A percentile compares a stretch with the other conserved stretches of the same genome.
These are phyloP conservation scores for Pteruthius melanotis DNA, from an alignment of 2,113 vertebrate genomes.

Conservation along the genomic window DNA sequence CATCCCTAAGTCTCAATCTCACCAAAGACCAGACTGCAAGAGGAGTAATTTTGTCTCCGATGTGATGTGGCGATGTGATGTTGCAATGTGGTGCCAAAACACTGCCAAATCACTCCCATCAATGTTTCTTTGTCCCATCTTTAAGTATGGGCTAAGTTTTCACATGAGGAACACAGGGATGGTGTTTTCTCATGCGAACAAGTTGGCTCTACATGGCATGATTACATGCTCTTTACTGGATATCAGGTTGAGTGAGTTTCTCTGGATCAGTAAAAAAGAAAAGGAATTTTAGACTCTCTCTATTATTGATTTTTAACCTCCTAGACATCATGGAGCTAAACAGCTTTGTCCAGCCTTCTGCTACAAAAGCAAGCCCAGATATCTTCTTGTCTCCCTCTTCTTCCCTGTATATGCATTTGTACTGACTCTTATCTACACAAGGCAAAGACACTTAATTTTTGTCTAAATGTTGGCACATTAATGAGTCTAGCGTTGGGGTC, in stretches of 20 bases:
- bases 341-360: not conserved
- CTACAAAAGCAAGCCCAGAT: not conserved
- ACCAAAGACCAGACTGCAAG: not conserved
- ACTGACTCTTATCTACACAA: not conserved
- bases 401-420: not conserved
- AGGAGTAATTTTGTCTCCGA: not conserved
- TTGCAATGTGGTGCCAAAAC: not conserved
- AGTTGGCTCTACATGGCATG: not conserved
- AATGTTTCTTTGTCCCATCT: not conserved
- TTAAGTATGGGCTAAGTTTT: not conserved
- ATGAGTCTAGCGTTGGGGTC: fast-evolving
- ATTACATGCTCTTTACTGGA: not conserved
- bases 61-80: fast-evolving
- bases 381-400: not conserved
- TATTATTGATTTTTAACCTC: not conserved
- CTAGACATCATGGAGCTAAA: not conserved
- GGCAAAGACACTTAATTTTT: not conserved
- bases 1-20: not conserved
- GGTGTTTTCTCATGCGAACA: not conserved
- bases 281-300: not conserved
- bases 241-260: not conserved
- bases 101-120: not conserved
- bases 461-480: not conserved
- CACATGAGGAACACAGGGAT: not conserved
- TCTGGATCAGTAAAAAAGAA: not conserved